Conservation (phyloP, 1,140 invertebrate species). For the Pollicipes pollicipes region DNA sequence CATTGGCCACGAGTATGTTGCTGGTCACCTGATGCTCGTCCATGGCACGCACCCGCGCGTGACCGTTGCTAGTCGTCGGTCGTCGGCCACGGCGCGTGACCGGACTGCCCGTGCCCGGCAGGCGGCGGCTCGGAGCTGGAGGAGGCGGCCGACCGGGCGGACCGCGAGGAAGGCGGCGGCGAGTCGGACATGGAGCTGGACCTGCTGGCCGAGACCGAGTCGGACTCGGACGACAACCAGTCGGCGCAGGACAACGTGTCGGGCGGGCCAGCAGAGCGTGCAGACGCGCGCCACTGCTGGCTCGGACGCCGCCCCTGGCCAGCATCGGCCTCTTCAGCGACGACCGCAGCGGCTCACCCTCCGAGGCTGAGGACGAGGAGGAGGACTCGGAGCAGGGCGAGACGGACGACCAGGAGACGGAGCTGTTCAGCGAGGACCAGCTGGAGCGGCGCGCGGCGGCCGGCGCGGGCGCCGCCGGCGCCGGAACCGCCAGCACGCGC, state of each 20-base stretch:
- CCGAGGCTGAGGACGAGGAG: constrained; percentile 37
- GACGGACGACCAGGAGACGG: constrained; percentile 71
- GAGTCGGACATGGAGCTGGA: constrained; percentile 71
- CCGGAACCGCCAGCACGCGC: constrained; percentile 37
- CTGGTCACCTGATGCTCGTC: no score
- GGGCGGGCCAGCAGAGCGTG: constrained; percentile 58
- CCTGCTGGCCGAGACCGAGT: constrained; percentile 74
- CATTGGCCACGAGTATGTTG: no score
- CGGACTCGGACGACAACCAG: constrained; percentile 88
- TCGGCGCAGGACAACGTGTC: constrained; percentile 32
- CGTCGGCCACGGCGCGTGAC: no score
- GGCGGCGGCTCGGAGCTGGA: constrained; percentile 18
- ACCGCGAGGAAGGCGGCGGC: constrained; percentile 31
- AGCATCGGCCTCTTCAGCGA: constrained; percentile 60
- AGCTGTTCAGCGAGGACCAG: constrained; percentile 55
- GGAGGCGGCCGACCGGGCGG: constrained; percentile 11
- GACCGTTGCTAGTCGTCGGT: no score
- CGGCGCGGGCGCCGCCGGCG: constrained; percentile 17
- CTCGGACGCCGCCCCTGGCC: constrained; percentile 68
- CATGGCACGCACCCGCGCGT: no score
- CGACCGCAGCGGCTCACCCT: constrained; percentile 81
- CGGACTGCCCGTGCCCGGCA: background rate
- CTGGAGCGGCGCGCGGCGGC: constrained; percentile 45
- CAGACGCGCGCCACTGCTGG: constrained; percentile 81
- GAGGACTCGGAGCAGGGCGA: constrained; percentile 81